Conservation (phyloP, 1,140 invertebrate genomes). For the Zaprionus ghesquierei region DNA sequence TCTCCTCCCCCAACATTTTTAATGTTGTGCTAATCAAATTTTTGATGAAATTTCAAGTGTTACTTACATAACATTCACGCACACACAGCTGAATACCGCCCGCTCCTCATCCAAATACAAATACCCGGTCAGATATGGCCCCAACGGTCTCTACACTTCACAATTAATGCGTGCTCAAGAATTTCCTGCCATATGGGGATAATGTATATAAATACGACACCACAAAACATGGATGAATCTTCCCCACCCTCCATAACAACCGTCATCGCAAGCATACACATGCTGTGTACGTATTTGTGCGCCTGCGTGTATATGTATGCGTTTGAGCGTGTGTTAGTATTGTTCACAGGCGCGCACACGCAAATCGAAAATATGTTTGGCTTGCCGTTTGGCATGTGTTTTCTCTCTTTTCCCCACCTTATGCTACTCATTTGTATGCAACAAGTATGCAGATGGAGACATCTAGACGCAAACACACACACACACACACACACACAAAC, state of each 20-base stretch:
- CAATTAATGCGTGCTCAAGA: conserved; percentile 50
- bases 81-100: not conserved
- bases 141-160: not conserved
- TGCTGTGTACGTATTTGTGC: not conserved
- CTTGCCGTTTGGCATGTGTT: conserved; percentile 32
- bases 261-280: conserved; percentile 22
- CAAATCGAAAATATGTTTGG: conserved; percentile 50
- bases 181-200: conserved; percentile 59
- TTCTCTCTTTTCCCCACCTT: conserved; percentile 37
- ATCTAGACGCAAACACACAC: conserved; percentile 26
- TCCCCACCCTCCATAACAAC: conserved; percentile 25
- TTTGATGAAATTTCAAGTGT: conserved; percentile 33
- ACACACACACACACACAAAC: not conserved
- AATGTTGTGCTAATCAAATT: conserved; percentile 56
- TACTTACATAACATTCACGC: conserved; percentile 41
- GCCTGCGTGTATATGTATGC: not conserved
- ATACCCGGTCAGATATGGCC: not conserved
- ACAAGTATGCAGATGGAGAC: conserved; percentile 62
- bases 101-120: not conserved
- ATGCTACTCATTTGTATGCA: conserved; percentile 70
- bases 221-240: conserved; percentile 43
- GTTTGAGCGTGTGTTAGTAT: not conserved
- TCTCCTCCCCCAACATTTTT: conserved; percentile 10
- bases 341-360: conserved; percentile 50
- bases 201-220: conserved; percentile 36